phyloP scores from a whole-genome alignment of 1,140 invertebrate genomes.

The Oryctes rhinoceros region DNA sequence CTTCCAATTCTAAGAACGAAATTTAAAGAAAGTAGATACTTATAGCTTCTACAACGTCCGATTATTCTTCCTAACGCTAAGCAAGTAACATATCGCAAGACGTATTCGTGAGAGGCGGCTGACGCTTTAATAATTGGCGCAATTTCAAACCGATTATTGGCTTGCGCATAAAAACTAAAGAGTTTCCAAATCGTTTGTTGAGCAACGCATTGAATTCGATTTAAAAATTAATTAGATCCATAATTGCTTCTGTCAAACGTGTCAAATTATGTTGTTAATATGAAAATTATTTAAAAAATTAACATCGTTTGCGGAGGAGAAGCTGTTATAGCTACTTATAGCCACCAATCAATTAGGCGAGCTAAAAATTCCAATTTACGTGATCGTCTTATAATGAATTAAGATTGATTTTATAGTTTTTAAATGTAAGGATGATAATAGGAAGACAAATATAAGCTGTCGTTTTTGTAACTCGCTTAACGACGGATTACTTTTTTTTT shows the following conservation, averaged over 20 bases:
- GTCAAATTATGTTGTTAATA: conserved; percentile 34
- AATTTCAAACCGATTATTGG: background rate
- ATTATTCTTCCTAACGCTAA: no score
- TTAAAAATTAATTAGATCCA: conserved; percentile 18
- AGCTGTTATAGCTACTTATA: background rate
- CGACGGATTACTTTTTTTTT: background rate
- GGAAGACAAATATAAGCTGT: background rate
- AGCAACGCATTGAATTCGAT: background rate
- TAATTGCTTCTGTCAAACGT: conserved; percentile 23
- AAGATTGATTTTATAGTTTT: conserved; percentile 13
- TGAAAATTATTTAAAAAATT: background rate
- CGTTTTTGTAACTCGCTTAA: background rate
- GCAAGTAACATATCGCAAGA: no score
- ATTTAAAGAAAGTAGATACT: no score
- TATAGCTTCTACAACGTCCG: no score
- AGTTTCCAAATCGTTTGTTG: background rate
- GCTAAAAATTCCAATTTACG: background rate
- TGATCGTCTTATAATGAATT: background rate
- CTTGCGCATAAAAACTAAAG: background rate
- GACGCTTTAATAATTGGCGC: background rate
- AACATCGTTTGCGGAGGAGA: background rate
- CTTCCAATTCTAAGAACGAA: no score
- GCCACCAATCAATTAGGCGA: background rate
- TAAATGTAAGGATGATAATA: background rate
- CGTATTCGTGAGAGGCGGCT: background rate